Percentiles rank a stretch among this genome's conserved stretches.
Evolutionary conservation across 2,888 invertebrate genomes (phyloP).

Genomic region (Lasioglossum marginatum): DNA sequence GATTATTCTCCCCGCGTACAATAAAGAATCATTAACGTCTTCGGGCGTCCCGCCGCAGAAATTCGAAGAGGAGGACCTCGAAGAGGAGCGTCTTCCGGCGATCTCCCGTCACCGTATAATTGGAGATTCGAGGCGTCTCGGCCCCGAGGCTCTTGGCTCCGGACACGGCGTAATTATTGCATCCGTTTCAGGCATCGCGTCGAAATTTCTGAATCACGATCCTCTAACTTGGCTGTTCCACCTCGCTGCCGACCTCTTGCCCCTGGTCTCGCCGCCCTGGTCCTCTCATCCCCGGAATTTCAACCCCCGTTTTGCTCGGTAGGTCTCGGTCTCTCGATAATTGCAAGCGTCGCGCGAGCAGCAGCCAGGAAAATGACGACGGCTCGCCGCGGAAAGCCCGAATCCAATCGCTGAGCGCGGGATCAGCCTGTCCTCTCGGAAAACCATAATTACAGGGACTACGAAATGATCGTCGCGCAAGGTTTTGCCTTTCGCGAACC

Average conservation of each 20-base stretch:
- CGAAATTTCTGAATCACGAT: conserved; percentile 48
- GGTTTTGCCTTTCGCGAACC: neutral
- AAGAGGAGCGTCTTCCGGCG: neutral
- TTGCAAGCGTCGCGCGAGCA: conserved; percentile 53
- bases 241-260: neutral
- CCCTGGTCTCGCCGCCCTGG: neutral
- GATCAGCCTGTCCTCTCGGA: conserved; percentile 30
- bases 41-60: neutral
- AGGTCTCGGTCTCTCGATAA: conserved; percentile 44
- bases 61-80: neutral
- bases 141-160: conserved; percentile 20
- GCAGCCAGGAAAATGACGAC: conserved; percentile 43
- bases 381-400: conserved; percentile 27
- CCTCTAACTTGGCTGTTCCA: conserved; percentile 31
- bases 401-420: conserved; percentile 23
- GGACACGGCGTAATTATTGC: conserved; percentile 51
- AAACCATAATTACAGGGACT: conserved; percentile 45
- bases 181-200: conserved; percentile 48
- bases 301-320: neutral
- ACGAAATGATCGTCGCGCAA: neutral
- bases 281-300: neutral
- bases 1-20: neutral
- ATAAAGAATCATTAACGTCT: neutral
- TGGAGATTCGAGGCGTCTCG: conserved; percentile 40
- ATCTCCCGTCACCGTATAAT: conserved; percentile 41